A percentile compares a stretch with the other conserved stretches of the same genome.
These are phyloP conservation scores for Piaya cayana DNA, from an alignment of 2,113 vertebrate genomes.

Conservation along the genomic window DNA sequence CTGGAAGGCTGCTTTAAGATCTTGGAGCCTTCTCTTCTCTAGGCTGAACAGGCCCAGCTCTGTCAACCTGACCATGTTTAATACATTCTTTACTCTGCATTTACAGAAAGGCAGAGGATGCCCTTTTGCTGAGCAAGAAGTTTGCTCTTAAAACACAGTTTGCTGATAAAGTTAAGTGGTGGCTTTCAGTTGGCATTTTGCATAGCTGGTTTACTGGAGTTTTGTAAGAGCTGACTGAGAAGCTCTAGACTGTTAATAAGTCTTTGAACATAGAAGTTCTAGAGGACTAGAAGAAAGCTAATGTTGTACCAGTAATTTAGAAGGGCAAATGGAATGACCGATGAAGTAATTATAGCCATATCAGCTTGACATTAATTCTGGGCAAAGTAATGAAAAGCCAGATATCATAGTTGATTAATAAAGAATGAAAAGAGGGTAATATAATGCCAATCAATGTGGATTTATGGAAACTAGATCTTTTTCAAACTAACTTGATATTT, in stretches of 20 bases:
- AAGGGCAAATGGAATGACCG: slow-evolving; percentile 72
- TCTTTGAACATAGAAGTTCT: slow-evolving; percentile 55
- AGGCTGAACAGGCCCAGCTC: too few species aligned
- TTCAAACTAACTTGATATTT: slow-evolving; percentile 71
- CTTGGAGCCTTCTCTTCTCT: too few species aligned
- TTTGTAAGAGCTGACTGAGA: slow-evolving; percentile 7
- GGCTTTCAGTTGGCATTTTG: neutral
- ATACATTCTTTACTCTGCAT: too few species aligned
- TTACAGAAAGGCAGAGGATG: neutral
- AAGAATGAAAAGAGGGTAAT: slow-evolving; percentile 71
- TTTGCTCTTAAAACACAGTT: neutral
- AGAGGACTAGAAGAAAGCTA: slow-evolving; percentile 58
- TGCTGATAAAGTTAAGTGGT: slow-evolving; percentile 1
- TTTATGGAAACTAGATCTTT: slow-evolving; percentile 73
- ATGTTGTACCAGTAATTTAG: slow-evolving; percentile 69
- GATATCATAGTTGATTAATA: slow-evolving; percentile 72
- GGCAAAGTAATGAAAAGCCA: slow-evolving; percentile 69
- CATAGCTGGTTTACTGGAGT: neutral
- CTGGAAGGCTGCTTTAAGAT: too few species aligned
- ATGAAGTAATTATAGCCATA: slow-evolving; percentile 71
- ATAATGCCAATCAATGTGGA: slow-evolving; percentile 71
- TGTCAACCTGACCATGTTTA: too few species aligned
- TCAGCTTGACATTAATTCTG: slow-evolving; percentile 71
- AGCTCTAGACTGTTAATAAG: slow-evolving; percentile 21
- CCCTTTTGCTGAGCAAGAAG: neutral